Evolutionary conservation across 2,888 invertebrate genomes (phyloP), one percentile per base, ranked within the genome.

Genomic region (Protula sp.): DNA sequence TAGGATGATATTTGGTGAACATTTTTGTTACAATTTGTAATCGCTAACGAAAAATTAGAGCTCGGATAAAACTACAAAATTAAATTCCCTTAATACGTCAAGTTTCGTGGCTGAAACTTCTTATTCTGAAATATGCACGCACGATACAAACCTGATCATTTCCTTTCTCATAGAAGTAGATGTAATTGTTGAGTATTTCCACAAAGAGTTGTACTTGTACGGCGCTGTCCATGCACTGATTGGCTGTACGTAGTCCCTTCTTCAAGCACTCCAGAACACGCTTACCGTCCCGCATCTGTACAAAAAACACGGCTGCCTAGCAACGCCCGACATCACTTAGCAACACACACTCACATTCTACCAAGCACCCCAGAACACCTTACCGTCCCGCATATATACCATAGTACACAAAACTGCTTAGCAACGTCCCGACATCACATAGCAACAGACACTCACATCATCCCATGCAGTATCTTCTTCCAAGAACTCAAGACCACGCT

Each of bases 121-220:
- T n/a, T n/a, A n/a, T n/a, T n/a, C n/a, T n/a, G n/a, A n/a, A n/a
- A n/a, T n/a, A n/a, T n/a, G n/a, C n/a, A n/a, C n/a, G n/a, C n/a
- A n/a, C n/a, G n/a, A n/a, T n/a, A n/a, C n/a, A n/a, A n/a, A 87
- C 87, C 79, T 86, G 84, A 59, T 85, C 85, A 80, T 92, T 91
- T 60, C 92, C 92, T 67, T 93, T 88, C 78, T 95, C 94, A 72
- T 90, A 88, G 81, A 95, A 93, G 80, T 92, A 90, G 56, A 95
- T 87, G 82, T 97, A 94, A 68, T 94, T 88, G 77, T 95, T 94
- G 57, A 99, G 84, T 64, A 99, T 86, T 79, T 98, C 98, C 2
- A 94, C 92, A 77, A 94, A 90, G 47, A 99, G 85, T 78, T 98
- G 97, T 27, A 94, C 92, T 84, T 98, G 97, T 3, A 97, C 94